Base-by-base conservation (phyloP, 2,797 vertebrate genomes). In the Pogonophryne albipinna region DNA sequence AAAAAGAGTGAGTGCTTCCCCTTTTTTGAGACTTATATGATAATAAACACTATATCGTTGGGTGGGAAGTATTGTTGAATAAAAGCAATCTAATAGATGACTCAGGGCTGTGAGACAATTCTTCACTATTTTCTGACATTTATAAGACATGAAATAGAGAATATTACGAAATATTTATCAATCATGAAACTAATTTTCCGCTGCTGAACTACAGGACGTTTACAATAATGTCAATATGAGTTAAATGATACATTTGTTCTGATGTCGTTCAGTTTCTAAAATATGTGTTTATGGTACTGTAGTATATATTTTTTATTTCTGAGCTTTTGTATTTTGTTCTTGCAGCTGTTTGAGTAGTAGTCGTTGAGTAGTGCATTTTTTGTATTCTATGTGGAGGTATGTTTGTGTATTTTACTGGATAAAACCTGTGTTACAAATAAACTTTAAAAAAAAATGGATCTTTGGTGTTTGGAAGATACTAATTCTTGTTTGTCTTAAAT, bases 261-360 rank as follows among this genome's bases (percentile, higher is more conserved):
- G 10, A 50, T 59, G 38, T 58, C 47, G 41, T 51, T 53, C 56
- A 61, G 58, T 61, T 52, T 45, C 23, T 16, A 51, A 68, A 80
- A 46, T 51, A 15, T 52, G 4, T 69, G 17, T 71, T 55, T 27
- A 19, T 71, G 17, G 20, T 20, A 8, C 44, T 45, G 49, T 63
- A 53, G 50, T 66, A 46, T 64, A 16, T 52, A 64, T 69, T 34
- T 66, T 16, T 72, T 38, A 72, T 12, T 61, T 31, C 27, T 63
- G 8, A 79, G n/a, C 4, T 63, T 71, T 78, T 80, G 6, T 63
- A 60, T 60, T 75, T 72, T 70, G 27, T 59, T 11, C 17, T 2
- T 42, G 13, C 38, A 65, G 14, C 11, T 41, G 50, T 61, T 38
- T 64, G 3, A 65, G 41, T 52, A 27, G 19, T 53, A 19, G 31